Conservation (phyloP, 1,140 invertebrate species). For the Phocides pigmalion region DNA sequence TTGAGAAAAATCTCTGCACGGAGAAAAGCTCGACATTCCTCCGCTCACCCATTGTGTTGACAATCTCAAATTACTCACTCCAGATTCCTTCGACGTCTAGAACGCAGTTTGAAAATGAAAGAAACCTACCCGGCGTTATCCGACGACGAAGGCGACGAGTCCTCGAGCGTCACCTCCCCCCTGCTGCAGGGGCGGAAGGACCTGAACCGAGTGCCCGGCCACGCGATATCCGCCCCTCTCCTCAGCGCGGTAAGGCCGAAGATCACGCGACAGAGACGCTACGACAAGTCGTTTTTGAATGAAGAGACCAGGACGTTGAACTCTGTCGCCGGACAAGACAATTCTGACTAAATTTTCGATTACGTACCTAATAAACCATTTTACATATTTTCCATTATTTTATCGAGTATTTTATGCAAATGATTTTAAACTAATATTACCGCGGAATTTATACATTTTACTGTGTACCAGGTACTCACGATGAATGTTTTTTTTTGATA, state of each 20-base stretch:
- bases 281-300: constrained; percentile 66
- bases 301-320: constrained; percentile 76
- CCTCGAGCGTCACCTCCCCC: constrained; percentile 84
- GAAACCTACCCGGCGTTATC: constrained; percentile 84
- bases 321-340: constrained; percentile 62
- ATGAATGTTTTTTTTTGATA: too few species aligned
- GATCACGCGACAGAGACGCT: constrained; percentile 71
- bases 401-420: neutral
- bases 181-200: constrained; percentile 83
- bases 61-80: constrained; percentile 18
- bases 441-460: too few species aligned
- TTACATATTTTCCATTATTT: neutral
- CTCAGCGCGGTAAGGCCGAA: constrained; percentile 64
- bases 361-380: too few species aligned
- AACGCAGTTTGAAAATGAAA: constrained; percentile 85
- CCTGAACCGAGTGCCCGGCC: constrained; percentile 72
- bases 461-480: too few species aligned
- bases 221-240: constrained; percentile 68
- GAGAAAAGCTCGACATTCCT: neutral
- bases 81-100: constrained; percentile 83
- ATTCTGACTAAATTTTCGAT: constrained; percentile 70
- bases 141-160: constrained; percentile 84
- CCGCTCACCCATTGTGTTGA: neutral
- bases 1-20: neutral
- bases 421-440: too few species aligned